Percentiles rank a stretch among this genome's conserved stretches.
These are phyloP conservation scores for Rhopilema esculentum DNA, from an alignment of 30 jellyfish, hydroid and myxozoan genomes.

Conservation along the genomic window DNA sequence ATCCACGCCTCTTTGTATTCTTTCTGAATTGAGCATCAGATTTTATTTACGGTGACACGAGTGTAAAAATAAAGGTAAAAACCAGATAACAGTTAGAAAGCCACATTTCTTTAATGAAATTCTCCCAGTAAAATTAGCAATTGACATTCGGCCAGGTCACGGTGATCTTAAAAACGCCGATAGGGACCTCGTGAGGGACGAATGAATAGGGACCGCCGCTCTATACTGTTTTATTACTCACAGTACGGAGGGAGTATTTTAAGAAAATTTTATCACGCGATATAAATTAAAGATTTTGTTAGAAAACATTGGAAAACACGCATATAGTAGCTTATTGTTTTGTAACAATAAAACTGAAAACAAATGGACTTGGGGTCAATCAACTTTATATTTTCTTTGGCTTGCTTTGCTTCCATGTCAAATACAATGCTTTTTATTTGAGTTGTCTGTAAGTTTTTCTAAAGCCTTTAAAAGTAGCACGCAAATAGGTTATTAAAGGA, in stretches of 20 bases:
- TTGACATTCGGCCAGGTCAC: neutral
- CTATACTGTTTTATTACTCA: neutral
- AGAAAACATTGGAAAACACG: neutral
- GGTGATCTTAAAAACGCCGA: neutral
- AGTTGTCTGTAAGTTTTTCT: neutral
- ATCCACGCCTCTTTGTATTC: neutral
- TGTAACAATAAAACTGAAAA: neutral
- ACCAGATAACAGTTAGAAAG: constrained; percentile 7
- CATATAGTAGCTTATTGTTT: neutral
- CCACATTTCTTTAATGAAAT: constrained; percentile 1
- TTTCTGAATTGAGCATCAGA: neutral
- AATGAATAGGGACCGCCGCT: neutral
- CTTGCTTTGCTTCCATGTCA: neutral
- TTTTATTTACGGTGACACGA: neutral
- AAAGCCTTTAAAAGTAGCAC: neutral
- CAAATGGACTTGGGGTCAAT: neutral
- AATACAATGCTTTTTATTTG: neutral
- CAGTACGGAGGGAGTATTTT: neutral
- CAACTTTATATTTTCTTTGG: neutral
- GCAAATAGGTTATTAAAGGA: too few relatives aligned
- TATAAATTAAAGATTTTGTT: neutral
- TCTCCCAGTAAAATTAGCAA: constrained; percentile 1
- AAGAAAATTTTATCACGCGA: neutral
- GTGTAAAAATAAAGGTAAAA: neutral
- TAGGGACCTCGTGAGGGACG: neutral